These are phyloP conservation scores for Limenitis camilla DNA, from an alignment of 2,888 invertebrate species.

Conservation along the genomic window DNA sequence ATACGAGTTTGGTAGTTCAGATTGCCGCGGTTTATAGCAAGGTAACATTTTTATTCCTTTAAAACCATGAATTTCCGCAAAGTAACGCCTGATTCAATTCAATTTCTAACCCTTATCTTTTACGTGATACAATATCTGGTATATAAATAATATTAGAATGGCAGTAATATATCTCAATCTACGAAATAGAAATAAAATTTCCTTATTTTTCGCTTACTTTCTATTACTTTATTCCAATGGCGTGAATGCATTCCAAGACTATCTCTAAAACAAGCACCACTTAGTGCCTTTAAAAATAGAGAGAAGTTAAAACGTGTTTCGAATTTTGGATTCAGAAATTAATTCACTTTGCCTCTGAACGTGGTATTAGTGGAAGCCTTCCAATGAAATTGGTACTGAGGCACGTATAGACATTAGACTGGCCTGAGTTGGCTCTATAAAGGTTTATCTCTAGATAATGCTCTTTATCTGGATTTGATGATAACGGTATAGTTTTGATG, in stretches of 20 bases:
- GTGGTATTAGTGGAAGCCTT: constrained; percentile 19
- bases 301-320: constrained; percentile 19
- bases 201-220: background rate
- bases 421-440: constrained; percentile 3
- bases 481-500: too few relatives aligned
- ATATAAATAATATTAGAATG: too few relatives aligned
- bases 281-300: constrained; percentile 22
- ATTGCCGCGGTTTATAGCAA: too few relatives aligned
- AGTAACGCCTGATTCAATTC: too few relatives aligned
- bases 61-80: too few relatives aligned
- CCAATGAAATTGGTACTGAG: constrained; percentile 16
- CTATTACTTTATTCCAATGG: background rate
- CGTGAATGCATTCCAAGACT: constrained; percentile 9
- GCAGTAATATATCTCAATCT: too few relatives aligned
- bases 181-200: too few relatives aligned
- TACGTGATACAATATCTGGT: too few relatives aligned
- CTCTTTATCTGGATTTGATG: background rate
- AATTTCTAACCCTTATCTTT: too few relatives aligned
- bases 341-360: constrained; percentile 20
- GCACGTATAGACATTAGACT: constrained; percentile 5
- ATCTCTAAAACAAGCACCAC: constrained; percentile 18
- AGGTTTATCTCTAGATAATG: constrained; percentile 1
- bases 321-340: constrained; percentile 22
- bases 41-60: too few relatives aligned
- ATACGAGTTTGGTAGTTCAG: too few relatives aligned